Percentiles rank a stretch among this genome's conserved stretches.
Conservation (phyloP, 2,797 vertebrate species). For the Microhierax caerulescens region DNA sequence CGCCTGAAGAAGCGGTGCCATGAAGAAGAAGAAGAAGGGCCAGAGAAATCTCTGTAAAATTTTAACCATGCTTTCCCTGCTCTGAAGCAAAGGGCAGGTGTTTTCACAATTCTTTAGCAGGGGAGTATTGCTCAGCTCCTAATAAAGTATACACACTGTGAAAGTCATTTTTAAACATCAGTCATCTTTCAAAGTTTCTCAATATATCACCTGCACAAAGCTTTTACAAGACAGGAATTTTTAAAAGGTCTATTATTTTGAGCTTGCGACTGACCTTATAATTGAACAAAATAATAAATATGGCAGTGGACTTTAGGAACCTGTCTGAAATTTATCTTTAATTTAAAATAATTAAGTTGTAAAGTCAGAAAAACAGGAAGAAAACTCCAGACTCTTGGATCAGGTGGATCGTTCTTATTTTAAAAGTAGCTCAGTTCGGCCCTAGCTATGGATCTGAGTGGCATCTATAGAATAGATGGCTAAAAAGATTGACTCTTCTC, state of each 20-base stretch:
- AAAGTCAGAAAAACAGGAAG: neutral
- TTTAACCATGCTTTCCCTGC: neutral
- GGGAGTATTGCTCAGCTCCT: neutral
- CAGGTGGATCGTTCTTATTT: neutral
- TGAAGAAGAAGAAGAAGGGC: neutral
- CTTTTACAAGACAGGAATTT: neutral
- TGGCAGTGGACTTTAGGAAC: neutral
- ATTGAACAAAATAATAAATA: neutral
- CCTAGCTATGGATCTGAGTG: neutral
- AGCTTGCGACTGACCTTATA: neutral
- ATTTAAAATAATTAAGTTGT: neutral
- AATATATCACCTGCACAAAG: neutral
- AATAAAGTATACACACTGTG: neutral
- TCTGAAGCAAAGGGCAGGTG: neutral
- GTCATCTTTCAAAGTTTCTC: neutral
- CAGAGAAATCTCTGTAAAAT: neutral
- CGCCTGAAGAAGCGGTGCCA: neutral
- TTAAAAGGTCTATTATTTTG: neutral
- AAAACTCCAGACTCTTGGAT: neutral
- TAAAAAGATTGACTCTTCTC: neutral
- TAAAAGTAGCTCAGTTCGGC: neutral
- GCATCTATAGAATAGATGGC: neutral
- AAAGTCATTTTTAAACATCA: neutral
- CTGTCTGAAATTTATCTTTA: neutral
- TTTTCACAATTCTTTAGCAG: neutral